phyloP scores from a whole-genome alignment of 1,140 invertebrate species.

The Olivierus martensii region DNA sequence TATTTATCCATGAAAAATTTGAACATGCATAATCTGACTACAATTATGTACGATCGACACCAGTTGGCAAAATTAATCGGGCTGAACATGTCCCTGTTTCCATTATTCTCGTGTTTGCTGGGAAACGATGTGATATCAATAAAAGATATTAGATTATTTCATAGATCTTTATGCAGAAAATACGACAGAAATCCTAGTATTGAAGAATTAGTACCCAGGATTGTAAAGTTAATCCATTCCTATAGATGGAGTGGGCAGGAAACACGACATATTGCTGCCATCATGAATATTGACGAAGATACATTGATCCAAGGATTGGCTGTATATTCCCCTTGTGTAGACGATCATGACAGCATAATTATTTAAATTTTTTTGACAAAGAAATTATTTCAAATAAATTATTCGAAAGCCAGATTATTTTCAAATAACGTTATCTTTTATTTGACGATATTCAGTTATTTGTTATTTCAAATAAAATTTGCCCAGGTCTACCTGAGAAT shows the following conservation, averaged over 20 bases:
- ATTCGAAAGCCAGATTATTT: no score
- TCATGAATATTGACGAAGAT: no score
- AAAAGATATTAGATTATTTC: constrained; percentile 22
- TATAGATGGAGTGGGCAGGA: constrained; percentile 2
- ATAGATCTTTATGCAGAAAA: constrained; percentile 14
- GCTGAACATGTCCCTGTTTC: constrained; percentile 23
- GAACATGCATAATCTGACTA: constrained; percentile 25
- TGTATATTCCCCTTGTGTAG: constrained; percentile 19
- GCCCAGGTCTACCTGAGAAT: no score
- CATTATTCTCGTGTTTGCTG: constrained; percentile 26
- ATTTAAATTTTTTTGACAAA: no score
- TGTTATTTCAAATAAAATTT: no score
- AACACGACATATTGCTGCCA: no score
- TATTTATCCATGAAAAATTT: constrained; percentile 27
- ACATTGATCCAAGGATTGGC: no score
- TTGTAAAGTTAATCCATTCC: not conserved
- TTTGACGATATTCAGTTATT: no score
- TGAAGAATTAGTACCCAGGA: constrained; percentile 6
- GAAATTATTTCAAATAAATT: no score
- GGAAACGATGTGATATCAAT: constrained; percentile 28
- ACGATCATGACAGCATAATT: no score
- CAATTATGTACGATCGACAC: constrained; percentile 25
- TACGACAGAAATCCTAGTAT: constrained; percentile 16
- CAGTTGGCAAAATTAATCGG: constrained; percentile 21
- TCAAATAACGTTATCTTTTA: no score